Percentiles rank a stretch among this genome's conserved stretches.
These are phyloP conservation scores for Calosoma granatense DNA, from an alignment of 1,140 invertebrate genomes.

Conservation along the genomic window DNA sequence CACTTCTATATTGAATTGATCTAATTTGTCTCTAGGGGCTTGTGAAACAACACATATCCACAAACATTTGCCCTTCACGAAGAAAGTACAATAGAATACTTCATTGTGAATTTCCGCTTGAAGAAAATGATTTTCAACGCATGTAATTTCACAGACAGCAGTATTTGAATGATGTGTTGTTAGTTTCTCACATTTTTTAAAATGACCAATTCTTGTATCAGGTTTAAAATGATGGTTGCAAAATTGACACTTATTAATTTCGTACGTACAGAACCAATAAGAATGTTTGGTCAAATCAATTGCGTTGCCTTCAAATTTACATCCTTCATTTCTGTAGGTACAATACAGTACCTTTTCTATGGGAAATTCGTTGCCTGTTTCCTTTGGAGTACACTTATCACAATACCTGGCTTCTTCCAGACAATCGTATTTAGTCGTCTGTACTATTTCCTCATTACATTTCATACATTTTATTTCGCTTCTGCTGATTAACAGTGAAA, in stretches of 20 bases:
- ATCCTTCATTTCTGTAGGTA: background rate
- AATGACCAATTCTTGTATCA: background rate
- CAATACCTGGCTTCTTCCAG: background rate
- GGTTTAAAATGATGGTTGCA: background rate
- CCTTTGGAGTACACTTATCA: background rate
- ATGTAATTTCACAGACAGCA: too few relatives aligned
- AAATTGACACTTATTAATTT: background rate
- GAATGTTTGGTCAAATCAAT: background rate
- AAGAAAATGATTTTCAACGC: background rate
- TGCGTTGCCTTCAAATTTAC: background rate
- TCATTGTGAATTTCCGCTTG: background rate
- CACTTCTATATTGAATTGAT: too few relatives aligned
- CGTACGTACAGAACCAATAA: background rate
- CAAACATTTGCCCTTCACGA: background rate
- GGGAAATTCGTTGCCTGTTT: background rate
- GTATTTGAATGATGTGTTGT: background rate
- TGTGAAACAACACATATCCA: background rate
- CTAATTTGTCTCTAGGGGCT: too few relatives aligned
- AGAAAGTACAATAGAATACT: background rate
- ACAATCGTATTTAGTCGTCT: background rate
- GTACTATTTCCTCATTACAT: background rate
- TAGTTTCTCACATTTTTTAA: background rate
- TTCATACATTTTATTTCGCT: background rate
- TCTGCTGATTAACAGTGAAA: background rate
- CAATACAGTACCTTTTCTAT: too few relatives aligned